Base-by-base conservation (phyloP, 2,888 invertebrate species). In the Diadromus collaris region DNA sequence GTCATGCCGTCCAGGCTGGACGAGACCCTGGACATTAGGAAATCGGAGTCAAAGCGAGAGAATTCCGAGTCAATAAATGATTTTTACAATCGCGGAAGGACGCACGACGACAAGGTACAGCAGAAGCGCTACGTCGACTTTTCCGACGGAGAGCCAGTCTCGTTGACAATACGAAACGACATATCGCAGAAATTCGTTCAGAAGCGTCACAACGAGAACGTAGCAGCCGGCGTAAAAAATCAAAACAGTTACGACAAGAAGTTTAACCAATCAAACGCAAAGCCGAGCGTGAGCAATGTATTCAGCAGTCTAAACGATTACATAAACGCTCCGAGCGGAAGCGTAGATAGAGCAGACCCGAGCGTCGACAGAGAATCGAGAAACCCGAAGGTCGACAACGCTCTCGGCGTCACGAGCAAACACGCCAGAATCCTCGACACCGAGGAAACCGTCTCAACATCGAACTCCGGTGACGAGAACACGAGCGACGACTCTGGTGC, bases 261-360 rank as follows among this genome's bases (percentile, higher is more conserved):
- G 78, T 78, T 89, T 44, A 90, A 89, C 79, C 89, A 90, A 51
- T 86, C 87, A 4, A 89, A 86, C 81, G 90, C 86, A 46, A 92
- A 92, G 83, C 92, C 92, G 41, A 92, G 91, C 70, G 94, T 94
- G 68, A 93, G 93, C 72, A 94, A 94, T 85, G 94, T 94, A 34
- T 94, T 94, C 82, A 93, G 92, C 84, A 94, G 94, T 86, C 89
- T 94, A 67, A 93, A 94, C 79, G 94, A 94, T 72, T 94, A 94
- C 86, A 89, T 93, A 72, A 93, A 92, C 84, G 91, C 92, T 7
- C 86, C 90, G 9, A 87, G 88, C 29, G 87, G 85, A 46, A 89
- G 86, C 70, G 83, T 87, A 51, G 85, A 86, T 34, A 68, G 67
- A 2, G 63, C 32, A 1, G 72, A 81, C 0, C 76, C 71, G 44